These are phyloP conservation scores for Drosophila truncata DNA, from an alignment of 1,140 invertebrate species.

Conservation along the genomic window DNA sequence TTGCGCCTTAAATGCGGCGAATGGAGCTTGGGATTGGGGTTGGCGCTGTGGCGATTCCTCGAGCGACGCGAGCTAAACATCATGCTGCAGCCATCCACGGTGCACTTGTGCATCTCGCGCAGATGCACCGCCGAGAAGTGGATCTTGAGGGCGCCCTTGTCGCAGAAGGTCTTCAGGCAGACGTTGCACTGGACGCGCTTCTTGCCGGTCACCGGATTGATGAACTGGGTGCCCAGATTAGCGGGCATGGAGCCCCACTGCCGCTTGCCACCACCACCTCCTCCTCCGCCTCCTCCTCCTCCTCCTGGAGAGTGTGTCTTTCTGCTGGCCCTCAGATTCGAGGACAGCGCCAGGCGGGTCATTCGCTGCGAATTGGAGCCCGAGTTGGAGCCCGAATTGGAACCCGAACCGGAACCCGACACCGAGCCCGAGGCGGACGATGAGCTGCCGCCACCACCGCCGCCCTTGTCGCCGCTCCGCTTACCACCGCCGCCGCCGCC, in stretches of 20 bases:
- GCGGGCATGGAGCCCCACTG: conserved; percentile 95
- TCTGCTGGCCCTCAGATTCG: conserved; percentile 85
- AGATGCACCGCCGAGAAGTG: conserved; percentile 99
- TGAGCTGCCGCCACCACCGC: conserved; percentile 24
- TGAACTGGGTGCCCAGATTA: conserved; percentile 94
- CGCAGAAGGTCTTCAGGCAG: conserved; percentile 99
- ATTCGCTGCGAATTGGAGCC: conserved; percentile 51
- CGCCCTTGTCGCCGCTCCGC: conserved; percentile 28
- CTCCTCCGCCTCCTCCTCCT: conserved; percentile 85
- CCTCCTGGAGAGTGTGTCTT: conserved; percentile 91
- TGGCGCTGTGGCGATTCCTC: conserved; percentile 98
- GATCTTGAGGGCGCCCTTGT: conserved; percentile 99
- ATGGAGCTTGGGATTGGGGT: conserved; percentile 99
- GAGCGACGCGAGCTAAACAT: conserved; percentile 99
- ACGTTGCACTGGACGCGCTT: conserved; percentile 99
- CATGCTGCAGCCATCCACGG: conserved; percentile 99
- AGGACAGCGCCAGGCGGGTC: conserved; percentile 50
- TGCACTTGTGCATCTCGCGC: conserved; percentile 99
- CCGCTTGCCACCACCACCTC: conserved; percentile 87
- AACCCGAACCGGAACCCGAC: conserved; percentile 16
- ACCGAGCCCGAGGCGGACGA: conserved; percentile 45
- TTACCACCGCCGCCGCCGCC: neutral
- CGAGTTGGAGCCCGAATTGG: conserved; percentile 18
- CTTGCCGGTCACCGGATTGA: conserved; percentile 96
- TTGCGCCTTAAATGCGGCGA: conserved; percentile 96